Conservation (phyloP, 1,140 invertebrate species). For the Homarus americanus region DNA sequence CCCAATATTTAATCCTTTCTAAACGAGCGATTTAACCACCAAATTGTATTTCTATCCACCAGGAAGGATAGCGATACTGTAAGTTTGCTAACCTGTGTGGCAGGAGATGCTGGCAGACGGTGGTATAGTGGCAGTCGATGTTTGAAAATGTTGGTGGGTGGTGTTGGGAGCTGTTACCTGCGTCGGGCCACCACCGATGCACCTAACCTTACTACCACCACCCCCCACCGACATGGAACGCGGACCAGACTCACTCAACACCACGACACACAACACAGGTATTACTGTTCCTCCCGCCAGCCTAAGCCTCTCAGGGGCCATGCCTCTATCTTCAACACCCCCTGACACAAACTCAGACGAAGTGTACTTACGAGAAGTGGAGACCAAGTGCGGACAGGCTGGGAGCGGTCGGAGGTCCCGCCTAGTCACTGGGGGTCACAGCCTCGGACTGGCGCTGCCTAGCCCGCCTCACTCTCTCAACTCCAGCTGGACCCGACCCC, state of each 20-base stretch:
- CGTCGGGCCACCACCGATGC: not conserved
- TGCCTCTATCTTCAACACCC: not conserved
- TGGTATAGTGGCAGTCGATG: not conserved
- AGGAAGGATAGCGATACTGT: too few relatives aligned
- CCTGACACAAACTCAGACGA: not conserved
- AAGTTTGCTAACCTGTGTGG: not conserved
- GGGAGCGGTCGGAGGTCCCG: slow-evolving; percentile 39
- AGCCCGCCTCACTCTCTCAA: slow-evolving; percentile 51
- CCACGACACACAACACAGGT: not conserved
- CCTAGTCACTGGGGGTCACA: slow-evolving; percentile 62
- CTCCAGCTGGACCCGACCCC: slow-evolving; percentile 57
- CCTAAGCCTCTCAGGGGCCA: not conserved
- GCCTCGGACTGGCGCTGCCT: slow-evolving; percentile 51
- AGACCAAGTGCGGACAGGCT: slow-evolving; percentile 21
- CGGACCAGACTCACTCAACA: not conserved
- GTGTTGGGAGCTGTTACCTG: not conserved
- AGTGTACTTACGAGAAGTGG: slow-evolving; percentile 35
- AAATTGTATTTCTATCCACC: too few relatives aligned
- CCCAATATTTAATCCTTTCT: not conserved
- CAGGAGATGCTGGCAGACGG: not conserved
- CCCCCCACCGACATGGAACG: slow-evolving; percentile 49
- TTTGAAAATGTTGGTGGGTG: too few relatives aligned
- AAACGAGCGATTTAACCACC: not conserved
- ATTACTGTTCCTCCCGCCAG: not conserved
- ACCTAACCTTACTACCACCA: not conserved